Percentiles rank a stretch among this genome's conserved stretches.
Conservation (phyloP, 2,113 vertebrate genomes). For the Serinus canaria region DNA sequence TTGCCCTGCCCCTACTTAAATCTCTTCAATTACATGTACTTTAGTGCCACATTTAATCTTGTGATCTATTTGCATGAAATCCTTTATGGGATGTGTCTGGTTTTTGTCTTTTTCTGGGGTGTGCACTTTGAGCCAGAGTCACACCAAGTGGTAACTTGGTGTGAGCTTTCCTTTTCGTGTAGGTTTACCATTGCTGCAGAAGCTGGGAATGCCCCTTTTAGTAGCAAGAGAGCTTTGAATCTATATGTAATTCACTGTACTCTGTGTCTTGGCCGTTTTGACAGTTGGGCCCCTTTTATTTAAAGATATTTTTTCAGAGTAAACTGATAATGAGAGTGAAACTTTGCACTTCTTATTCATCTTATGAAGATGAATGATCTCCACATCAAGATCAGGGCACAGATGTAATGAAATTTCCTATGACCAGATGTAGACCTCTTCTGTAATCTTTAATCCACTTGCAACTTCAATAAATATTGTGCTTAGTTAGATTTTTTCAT, state of each 20-base stretch:
- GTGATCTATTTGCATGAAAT: neutral
- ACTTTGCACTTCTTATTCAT: neutral
- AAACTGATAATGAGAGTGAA: neutral
- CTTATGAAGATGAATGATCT: neutral
- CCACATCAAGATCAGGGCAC: neutral
- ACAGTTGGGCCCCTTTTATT: rapidly evolving
- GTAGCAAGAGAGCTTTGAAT: neutral
- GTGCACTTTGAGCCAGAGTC: neutral
- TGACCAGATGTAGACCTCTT: neutral
- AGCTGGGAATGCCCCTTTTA: neutral
- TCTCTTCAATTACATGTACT: neutral
- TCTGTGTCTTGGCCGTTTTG: neutral
- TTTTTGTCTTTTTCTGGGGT: neutral
- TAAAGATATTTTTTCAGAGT: neutral
- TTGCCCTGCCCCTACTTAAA: neutral
- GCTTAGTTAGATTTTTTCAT: neutral
- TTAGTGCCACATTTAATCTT: neutral
- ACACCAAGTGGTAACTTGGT: neutral
- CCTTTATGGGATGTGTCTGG: neutral
- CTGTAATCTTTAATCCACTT: neutral
- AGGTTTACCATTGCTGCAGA: neutral
- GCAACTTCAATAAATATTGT: neutral
- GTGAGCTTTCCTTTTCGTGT: neutral
- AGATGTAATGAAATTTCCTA: neutral
- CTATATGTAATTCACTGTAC: neutral